Base-by-base conservation (phyloP, 2,113 vertebrate genomes). In the Raja brachyura region DNA sequence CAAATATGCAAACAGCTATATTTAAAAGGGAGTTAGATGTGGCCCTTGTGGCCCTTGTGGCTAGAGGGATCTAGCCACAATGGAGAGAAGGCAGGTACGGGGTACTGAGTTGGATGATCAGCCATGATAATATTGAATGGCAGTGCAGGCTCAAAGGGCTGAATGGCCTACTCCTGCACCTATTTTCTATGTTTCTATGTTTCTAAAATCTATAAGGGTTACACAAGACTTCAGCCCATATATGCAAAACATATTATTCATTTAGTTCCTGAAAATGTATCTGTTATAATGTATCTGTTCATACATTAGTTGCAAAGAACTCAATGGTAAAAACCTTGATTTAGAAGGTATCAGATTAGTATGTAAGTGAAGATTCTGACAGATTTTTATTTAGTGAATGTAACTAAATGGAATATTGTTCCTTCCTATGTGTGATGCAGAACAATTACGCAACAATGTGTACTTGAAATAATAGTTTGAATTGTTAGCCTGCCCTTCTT, bases 321-420 rank as follows among this genome's bases (percentile, higher is more conserved):
- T 92, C 20, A 22, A 22, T 92, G 90, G 66, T 73, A 92, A 39
- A 14, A 92, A 54, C 54, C 70, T 88, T 92, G 90, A 92, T 92
- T 39, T 5, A 14, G 68, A 92, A 22, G 66, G 28, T 92, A 33
- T 73, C 73, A 73, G 66, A 74, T 54, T 73, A 54, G 14, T 74
- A 73, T 66, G 90, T 74, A 92, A 92, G 90, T 92, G 68, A 92
- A 33, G 48, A 54, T 92, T 92, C n/a, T 92, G 68, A 73, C 54
- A 20, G 20, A 28, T 54, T 92, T 73, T 73, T 54, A 92, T 74
- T 73, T 54, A 68, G 66, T 68, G 59, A 88, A 66, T 31, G 39
- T 70, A 73, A 70, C 18, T 39, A 70, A 39, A 92, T 22, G 11
- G 25, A 70, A 48, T 54, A 92, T 54, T 11, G 33, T 92, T 73